These are phyloP conservation scores for Argyrosomus regius DNA, from an alignment of 2,797 vertebrate species.

Conservation along the genomic window DNA sequence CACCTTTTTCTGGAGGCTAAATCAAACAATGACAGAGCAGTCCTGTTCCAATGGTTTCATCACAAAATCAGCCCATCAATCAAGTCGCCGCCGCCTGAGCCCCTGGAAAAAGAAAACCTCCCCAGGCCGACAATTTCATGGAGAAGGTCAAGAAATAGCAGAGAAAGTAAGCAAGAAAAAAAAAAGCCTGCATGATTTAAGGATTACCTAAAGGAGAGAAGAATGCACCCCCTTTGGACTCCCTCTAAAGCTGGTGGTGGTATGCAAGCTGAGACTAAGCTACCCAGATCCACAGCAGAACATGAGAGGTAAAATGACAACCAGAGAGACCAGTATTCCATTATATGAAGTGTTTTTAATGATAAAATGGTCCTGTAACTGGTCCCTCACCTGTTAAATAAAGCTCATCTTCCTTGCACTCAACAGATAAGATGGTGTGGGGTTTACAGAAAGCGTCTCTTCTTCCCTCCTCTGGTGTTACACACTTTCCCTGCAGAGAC, in stretches of 20 bases:
- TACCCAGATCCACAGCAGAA: conserved; percentile 13
- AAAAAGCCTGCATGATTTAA: conserved; percentile 40
- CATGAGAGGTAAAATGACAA: conserved; percentile 8
- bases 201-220: conserved; percentile 55
- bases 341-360: conserved; percentile 21
- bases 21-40: conserved; percentile 35
- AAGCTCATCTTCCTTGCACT: neutral
- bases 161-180: conserved; percentile 43
- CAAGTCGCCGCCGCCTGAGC: conserved; percentile 11
- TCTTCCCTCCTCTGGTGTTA: conserved; percentile 3
- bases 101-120: conserved; percentile 16
- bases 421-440: neutral
- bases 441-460: conserved; percentile 1
- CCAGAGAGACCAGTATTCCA: conserved; percentile 8
- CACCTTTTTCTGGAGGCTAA: conserved; percentile 19
- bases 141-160: conserved; percentile 49
- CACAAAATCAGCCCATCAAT: conserved; percentile 52
- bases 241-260: conserved; percentile 41
- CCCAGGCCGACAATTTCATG: conserved; percentile 9
- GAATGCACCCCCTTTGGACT: conserved; percentile 32
- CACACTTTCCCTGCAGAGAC: conserved; percentile 34
- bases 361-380: neutral
- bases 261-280: conserved; percentile 44
- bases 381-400: conserved; percentile 2
- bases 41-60: conserved; percentile 26